Evolutionary conservation across 2,113 vertebrate genomes (phyloP).

Genomic region (Rhinopomastus cyanomelas): DNA sequence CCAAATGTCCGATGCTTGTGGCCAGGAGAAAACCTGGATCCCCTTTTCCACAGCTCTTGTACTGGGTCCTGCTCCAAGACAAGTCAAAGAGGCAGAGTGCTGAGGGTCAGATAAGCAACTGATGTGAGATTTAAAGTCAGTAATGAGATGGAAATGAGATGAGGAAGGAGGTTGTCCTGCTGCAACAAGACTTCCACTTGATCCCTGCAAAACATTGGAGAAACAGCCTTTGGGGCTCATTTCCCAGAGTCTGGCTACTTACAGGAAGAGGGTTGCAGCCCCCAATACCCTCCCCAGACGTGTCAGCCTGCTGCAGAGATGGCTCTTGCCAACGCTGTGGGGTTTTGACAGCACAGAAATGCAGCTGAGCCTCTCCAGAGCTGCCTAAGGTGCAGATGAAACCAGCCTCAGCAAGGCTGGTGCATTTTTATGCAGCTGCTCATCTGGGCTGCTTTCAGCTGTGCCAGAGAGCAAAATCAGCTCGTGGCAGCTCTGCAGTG

Average conservation of each 20-base stretch:
- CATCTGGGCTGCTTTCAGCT: slow-evolving; percentile 2
- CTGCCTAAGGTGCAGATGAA: neutral
- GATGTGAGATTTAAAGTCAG: neutral
- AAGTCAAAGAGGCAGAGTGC: neutral
- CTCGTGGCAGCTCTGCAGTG: neutral
- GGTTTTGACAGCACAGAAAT: neutral
- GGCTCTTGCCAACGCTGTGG: neutral
- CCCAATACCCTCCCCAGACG: neutral
- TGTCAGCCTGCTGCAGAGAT: neutral
- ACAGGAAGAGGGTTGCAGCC: neutral
- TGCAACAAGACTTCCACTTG: neutral
- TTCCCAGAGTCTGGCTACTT: neutral
- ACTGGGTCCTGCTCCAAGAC: fast-evolving
- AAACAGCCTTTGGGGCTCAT: neutral
- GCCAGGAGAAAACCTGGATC: neutral
- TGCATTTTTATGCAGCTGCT: neutral
- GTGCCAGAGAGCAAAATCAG: neutral
- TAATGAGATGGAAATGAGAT: neutral
- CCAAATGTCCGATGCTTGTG: neutral
- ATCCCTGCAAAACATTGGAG: neutral
- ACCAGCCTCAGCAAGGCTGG: neutral
- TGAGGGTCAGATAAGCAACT: neutral
- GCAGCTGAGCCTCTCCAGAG: neutral
- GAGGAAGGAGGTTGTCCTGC: neutral
- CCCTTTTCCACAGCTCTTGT: neutral